These are phyloP conservation scores for Gallinago jamesoni DNA, from an alignment of 2,113 vertebrate genomes.

Conservation along the genomic window DNA sequence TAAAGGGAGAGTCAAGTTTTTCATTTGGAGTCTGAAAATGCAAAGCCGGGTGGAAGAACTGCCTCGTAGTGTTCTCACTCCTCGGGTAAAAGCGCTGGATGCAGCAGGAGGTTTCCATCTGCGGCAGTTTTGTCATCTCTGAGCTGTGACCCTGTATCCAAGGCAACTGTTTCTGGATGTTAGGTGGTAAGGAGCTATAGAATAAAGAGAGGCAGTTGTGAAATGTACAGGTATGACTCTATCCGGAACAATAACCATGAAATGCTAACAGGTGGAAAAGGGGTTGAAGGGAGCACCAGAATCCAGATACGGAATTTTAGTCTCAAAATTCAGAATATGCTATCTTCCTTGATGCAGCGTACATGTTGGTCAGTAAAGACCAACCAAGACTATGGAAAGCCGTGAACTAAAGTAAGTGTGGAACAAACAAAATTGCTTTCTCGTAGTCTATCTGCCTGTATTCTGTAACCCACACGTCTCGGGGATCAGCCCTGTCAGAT, in stretches of 20 bases:
- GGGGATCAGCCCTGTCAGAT: background rate
- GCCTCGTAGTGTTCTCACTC: background rate
- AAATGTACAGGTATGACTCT: background rate
- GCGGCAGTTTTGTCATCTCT: background rate
- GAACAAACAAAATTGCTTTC: background rate
- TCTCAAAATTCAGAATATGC: background rate
- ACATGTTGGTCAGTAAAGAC: background rate
- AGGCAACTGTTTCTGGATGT: constrained; percentile 38
- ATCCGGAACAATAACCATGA: background rate
- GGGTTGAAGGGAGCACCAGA: background rate
- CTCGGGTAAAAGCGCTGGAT: background rate
- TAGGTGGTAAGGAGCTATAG: background rate
- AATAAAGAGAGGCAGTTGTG: constrained; percentile 2
- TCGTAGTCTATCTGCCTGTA: background rate
- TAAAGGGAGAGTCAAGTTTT: background rate
- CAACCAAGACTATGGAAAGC: background rate
- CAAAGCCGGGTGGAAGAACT: background rate
- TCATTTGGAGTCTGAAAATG: background rate
- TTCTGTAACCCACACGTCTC: background rate
- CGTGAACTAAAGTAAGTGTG: background rate
- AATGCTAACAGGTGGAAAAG: background rate
- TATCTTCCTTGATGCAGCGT: background rate
- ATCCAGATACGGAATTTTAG: background rate
- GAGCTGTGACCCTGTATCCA: constrained; percentile 52
- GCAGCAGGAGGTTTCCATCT: background rate